These are phyloP conservation scores for Sinelater perroti DNA, from an alignment of 2,888 invertebrate genomes.

Conservation along the genomic window DNA sequence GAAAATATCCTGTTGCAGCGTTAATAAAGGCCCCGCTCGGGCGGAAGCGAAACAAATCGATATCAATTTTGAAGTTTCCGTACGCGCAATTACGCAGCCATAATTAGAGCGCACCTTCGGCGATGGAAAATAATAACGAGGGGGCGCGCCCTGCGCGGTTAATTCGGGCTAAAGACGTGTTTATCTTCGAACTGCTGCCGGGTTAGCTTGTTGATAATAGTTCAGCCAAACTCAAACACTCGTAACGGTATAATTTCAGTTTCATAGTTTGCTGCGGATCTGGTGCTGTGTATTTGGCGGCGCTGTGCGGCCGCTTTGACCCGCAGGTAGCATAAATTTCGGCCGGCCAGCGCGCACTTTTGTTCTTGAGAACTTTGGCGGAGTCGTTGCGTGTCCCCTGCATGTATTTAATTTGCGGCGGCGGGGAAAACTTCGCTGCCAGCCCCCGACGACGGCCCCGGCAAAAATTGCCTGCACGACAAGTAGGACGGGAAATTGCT, in stretches of 20 bases:
- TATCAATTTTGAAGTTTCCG: conserved; percentile 36
- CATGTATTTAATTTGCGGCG: conserved; percentile 12
- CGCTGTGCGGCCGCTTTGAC: conserved; percentile 17
- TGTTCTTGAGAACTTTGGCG: conserved; percentile 30
- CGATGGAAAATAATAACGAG: conserved; percentile 37
- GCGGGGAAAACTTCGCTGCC: conserved; percentile 7
- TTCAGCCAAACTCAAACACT: conserved; percentile 48
- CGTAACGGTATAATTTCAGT: conserved; percentile 47
- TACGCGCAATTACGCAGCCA: conserved; percentile 33
- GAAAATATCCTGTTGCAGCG: conserved; percentile 21
- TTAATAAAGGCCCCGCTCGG: conserved; percentile 26
- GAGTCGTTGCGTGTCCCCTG: conserved; percentile 16
- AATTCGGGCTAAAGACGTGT: conserved; percentile 47
- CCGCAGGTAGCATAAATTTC: conserved; percentile 29
- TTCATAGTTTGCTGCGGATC: conserved; percentile 52
- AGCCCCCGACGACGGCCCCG: conserved; percentile 9
- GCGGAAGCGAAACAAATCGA: conserved; percentile 34
- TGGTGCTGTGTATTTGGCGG: conserved; percentile 48
- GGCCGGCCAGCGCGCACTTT: conserved; percentile 8
- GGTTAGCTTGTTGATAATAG: conserved; percentile 51
- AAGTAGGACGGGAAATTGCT: no score
- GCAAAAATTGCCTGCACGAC: conserved; percentile 11
- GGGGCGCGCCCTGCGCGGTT: conserved; percentile 28
- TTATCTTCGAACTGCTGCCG: conserved; percentile 48
- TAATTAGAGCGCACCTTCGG: conserved; percentile 36